Conservation (phyloP, 1,140 invertebrate genomes). For the Bombus affinis region DNA sequence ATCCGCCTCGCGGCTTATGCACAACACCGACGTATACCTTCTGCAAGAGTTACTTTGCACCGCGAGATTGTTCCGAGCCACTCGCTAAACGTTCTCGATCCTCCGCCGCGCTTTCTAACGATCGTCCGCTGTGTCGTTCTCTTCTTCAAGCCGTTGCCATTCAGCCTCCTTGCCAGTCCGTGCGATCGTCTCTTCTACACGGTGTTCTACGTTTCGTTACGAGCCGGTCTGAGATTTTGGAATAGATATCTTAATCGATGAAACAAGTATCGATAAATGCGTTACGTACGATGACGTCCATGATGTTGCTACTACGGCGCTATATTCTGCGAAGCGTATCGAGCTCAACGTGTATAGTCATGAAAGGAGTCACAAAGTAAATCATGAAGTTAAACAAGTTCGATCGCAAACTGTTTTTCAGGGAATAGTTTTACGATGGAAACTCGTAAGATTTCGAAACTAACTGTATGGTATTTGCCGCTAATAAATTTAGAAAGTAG, state of each 20-base stretch:
- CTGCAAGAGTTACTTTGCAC: slow-evolving; percentile 58
- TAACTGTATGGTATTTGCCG: neutral
- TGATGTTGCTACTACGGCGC: too few relatives aligned
- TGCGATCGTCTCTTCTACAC: neutral
- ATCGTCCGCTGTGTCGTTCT: slow-evolving; percentile 10
- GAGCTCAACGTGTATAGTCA: too few relatives aligned
- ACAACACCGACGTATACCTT: slow-evolving; percentile 23
- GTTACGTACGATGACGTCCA: too few relatives aligned
- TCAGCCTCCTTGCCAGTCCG: neutral
- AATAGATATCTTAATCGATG: too few relatives aligned
- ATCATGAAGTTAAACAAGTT: too few relatives aligned
- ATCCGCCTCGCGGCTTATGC: neutral
- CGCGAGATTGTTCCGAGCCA: slow-evolving; percentile 56
- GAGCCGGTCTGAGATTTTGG: too few relatives aligned
- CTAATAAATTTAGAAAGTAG: neutral
- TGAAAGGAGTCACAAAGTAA: too few relatives aligned
- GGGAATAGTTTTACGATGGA: too few relatives aligned
- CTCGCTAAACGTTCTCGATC: slow-evolving; percentile 50
- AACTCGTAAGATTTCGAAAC: neutral
- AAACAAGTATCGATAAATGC: too few relatives aligned
- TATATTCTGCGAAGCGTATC: too few relatives aligned
- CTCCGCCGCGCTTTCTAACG: slow-evolving; percentile 5
- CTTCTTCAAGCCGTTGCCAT: neutral
- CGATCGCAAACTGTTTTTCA: too few relatives aligned
- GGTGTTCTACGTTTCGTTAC: neutral